These are phyloP conservation scores for Ia io DNA, from an alignment of 2,113 vertebrate species.

Conservation along the genomic window DNA sequence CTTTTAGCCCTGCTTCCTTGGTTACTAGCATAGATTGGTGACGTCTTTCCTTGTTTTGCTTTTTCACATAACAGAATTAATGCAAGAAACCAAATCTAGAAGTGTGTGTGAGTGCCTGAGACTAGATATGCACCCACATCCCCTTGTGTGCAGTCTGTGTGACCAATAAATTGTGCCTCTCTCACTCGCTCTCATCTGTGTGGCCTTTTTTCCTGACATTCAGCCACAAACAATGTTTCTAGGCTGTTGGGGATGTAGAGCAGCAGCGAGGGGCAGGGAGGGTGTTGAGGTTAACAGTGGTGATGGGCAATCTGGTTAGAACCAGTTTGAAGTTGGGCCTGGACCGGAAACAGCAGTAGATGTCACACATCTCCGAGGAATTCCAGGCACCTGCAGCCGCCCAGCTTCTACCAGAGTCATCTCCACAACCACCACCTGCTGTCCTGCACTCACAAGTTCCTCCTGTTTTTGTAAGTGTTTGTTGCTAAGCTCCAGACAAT, in stretches of 20 bases:
- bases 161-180: slow-evolving; percentile 66
- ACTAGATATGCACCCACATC: background rate
- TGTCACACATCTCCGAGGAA: background rate
- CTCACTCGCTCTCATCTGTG: background rate
- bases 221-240: rapidly evolving
- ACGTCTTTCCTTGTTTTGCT: slow-evolving; percentile 28
- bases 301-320: background rate
- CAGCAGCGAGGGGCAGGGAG: rapidly evolving
- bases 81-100: background rate
- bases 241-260: too few relatives aligned
- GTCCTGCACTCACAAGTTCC: background rate
- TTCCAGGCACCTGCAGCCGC: background rate
- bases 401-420: background rate
- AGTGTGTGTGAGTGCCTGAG: background rate
- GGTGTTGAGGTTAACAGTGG: background rate
- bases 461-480: background rate
- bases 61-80: slow-evolving; percentile 34
- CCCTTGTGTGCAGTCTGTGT: background rate
- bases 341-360: background rate
- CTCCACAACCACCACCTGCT: background rate
- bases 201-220: background rate
- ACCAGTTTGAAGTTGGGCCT: too few relatives aligned
- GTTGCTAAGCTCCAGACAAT: background rate
- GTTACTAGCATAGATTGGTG: background rate
- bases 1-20: background rate